Percentiles rank a stretch among this genome's conserved stretches.
Conservation (phyloP, 2,888 invertebrate species). For the Ptychoptera contaminata region DNA sequence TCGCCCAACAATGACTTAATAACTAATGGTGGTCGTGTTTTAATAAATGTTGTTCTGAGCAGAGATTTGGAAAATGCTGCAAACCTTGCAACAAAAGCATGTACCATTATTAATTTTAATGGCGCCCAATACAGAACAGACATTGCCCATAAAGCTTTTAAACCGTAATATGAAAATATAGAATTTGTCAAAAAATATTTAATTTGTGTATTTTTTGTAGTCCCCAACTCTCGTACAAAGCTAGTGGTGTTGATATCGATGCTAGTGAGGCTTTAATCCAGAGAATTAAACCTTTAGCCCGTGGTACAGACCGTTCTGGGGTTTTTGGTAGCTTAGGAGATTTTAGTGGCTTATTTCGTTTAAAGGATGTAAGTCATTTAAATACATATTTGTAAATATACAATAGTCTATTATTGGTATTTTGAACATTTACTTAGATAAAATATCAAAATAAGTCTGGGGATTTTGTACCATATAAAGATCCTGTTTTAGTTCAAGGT, state of each 20-base stretch:
- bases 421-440: background rate
- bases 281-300: constrained; percentile 65
- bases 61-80: constrained; percentile 54
- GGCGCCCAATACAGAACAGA: constrained; percentile 78
- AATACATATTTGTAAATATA: too few species aligned
- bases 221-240: constrained; percentile 58
- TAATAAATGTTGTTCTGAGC: constrained; percentile 60
- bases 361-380: constrained; percentile 47
- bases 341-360: constrained; percentile 86
- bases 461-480: constrained; percentile 38
- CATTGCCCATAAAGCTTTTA: constrained; percentile 76
- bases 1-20: constrained; percentile 44
- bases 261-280: constrained; percentile 80
- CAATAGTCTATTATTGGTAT: background rate
- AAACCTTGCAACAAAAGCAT: constrained; percentile 54
- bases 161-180: constrained; percentile 38
- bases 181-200: background rate
- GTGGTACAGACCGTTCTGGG: constrained; percentile 61
- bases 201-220: constrained; percentile 7
- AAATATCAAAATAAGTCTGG: constrained; percentile 10
- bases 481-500: constrained; percentile 82
- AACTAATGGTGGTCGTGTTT: constrained; percentile 82
- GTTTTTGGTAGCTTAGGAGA: constrained; percentile 74
- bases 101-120: constrained; percentile 58
- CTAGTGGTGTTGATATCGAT: constrained; percentile 84